Conservation (phyloP, 1,140 invertebrate species). For the Chionoecetes opilio region DNA sequence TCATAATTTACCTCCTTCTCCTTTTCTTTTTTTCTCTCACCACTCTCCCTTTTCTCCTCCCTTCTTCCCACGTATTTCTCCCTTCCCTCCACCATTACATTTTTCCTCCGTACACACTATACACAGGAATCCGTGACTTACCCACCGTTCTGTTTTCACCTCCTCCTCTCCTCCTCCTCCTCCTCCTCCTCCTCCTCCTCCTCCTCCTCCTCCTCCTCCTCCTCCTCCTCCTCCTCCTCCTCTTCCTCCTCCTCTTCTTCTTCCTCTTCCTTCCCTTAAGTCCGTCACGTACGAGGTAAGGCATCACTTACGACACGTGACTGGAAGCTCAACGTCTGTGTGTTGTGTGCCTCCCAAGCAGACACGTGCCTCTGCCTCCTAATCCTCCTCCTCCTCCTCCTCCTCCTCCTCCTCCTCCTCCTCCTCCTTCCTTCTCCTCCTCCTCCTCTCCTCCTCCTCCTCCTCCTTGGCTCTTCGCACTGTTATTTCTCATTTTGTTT, state of each 20-base stretch:
- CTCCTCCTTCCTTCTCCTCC: too few relatives aligned
- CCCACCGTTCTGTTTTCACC: not conserved
- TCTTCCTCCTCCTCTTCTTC: not conserved
- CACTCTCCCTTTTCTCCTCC: not conserved
- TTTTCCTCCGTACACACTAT: too few relatives aligned
- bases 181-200: not conserved
- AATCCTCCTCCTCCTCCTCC: not conserved
- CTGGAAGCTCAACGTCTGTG: not conserved
- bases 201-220: not conserved
- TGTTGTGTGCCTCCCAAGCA: not conserved
- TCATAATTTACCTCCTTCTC: not conserved
- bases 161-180: not conserved
- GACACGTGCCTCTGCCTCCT: not conserved
- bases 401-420: too few relatives aligned
- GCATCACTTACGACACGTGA: slow-evolving; percentile 6
- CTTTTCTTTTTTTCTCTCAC: not conserved
- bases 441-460: not conserved
- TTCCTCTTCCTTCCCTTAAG: not conserved
- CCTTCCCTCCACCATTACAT: too few relatives aligned
- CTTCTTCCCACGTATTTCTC: not conserved
- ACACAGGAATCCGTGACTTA: too few relatives aligned
- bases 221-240: not conserved
- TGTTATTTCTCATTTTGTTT: not conserved
- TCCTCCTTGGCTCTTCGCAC: not conserved
- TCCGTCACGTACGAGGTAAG: not conserved